Base-by-base conservation (phyloP, 35 echinoderm and acorn worm genomes). In the Apostichopus californicus region DNA sequence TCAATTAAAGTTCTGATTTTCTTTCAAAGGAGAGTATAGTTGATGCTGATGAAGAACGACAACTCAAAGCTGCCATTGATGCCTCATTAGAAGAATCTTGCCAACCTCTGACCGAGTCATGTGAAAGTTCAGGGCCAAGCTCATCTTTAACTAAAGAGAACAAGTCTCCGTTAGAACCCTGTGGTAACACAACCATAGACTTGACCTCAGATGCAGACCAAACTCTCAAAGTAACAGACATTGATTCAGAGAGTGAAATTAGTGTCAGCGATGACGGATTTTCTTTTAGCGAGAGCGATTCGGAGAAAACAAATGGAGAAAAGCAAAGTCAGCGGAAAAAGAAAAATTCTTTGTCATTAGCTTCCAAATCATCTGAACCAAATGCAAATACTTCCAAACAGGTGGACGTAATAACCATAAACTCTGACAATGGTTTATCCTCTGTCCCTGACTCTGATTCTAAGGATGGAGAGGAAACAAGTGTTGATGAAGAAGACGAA, bases 1-100 rank as follows among this genome's bases (percentile, higher is more conserved):
- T 46, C 34, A 46, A 46, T 46, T 46, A 46, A 0, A 46, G 3
- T 46, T 46, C 34, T 46, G 34, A 46, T 46, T 61, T 61, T 8
- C 12, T 88, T 82, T 34, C n/a, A 9, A 58, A 93, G 92, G 93
- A 92, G 77, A 96, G 91, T 77, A 99, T 99, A 3, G 91, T 99
- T 24, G 97, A 99, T 90, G 95, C 91, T 0, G 94, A 94, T 58
- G 97, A 99, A 87, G 97, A 99, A 9, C 91, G 88, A 55, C 97
- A 99, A 88, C 92, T 99, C 5, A 94, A 94, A 78, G 97, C 97
- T 5, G 97, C 97, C 60, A 99, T 99, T 13, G 95, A 93, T 26
- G 97, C 97, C 73, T 99, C 97, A 1, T 77, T 99, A 75, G 93
- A 95, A 9, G 97, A 96, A 86, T 89, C 91, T 59, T 66, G 17